Evolutionary conservation across 2,888 invertebrate genomes (phyloP).

Genomic region (Sicus ferrugineus): DNA sequence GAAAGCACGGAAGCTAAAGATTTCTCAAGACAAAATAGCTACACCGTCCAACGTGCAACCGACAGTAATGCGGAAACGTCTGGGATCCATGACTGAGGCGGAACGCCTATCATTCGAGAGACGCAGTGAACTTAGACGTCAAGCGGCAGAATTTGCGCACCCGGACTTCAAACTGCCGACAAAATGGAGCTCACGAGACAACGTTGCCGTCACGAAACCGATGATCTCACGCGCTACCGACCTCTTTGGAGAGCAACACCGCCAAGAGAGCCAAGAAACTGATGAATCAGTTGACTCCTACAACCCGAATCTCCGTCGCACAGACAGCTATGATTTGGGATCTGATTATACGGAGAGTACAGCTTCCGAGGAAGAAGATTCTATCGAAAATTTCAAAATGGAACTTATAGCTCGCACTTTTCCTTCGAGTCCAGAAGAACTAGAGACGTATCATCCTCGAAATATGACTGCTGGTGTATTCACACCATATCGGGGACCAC

Average conservation of each 20-base stretch:
- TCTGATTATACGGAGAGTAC: slow-evolving; percentile 74
- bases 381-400: slow-evolving; percentile 63
- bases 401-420: slow-evolving; percentile 60
- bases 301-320: slow-evolving; percentile 42
- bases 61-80: slow-evolving; percentile 61
- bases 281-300: slow-evolving; percentile 53
- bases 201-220: slow-evolving; percentile 45
- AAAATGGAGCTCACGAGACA: slow-evolving; percentile 61
- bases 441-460: slow-evolving; percentile 75
- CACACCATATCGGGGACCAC: slow-evolving; percentile 61
- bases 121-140: slow-evolving; percentile 65
- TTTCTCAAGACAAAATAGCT: slow-evolving; percentile 50
- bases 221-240: slow-evolving; percentile 44
- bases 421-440: slow-evolving; percentile 66
- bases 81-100: slow-evolving; percentile 67
- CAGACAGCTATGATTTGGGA: slow-evolving; percentile 65
- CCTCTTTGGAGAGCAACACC: slow-evolving; percentile 36
- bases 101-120: slow-evolving; percentile 65
- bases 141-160: slow-evolving; percentile 65
- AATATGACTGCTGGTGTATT: slow-evolving; percentile 65
- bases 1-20: slow-evolving; percentile 57
- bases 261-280: slow-evolving; percentile 46
- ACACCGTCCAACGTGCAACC: slow-evolving; percentile 42
- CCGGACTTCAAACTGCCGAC: slow-evolving; percentile 45
- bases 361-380: slow-evolving; percentile 66